Evolutionary conservation across 2,797 vertebrate genomes (phyloP).

Genomic region (Eulemur rubriventer): DNA sequence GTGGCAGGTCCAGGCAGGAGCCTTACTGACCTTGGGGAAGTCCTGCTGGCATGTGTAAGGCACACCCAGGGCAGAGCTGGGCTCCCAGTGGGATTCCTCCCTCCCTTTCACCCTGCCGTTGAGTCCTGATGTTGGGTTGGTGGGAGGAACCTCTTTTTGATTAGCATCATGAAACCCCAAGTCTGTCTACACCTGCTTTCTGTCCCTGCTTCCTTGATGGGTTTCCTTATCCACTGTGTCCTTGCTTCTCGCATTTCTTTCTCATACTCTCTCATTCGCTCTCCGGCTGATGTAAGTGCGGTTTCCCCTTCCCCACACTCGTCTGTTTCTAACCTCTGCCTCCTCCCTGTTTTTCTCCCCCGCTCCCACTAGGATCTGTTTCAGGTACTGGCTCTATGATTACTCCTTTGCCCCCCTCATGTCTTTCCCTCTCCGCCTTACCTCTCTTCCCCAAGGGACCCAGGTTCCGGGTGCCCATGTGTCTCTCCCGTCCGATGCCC

Average conservation of each 20-base stretch:
- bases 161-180: not conserved
- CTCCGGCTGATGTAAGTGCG: conserved; percentile 69
- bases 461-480: not conserved
- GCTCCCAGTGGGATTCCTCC: not conserved
- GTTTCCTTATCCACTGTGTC: fast-evolving
- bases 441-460: not conserved
- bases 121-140: no score
- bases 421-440: not conserved
- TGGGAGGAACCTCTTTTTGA: not conserved
- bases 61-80: not conserved
- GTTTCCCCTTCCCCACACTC: conserved; percentile 84
- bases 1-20: not conserved
- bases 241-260: not conserved
- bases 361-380: conserved; percentile 92
- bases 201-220: not conserved
- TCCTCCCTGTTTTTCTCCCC: conserved; percentile 79
- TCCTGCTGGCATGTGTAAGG: no score
- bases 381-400: conserved; percentile 87
- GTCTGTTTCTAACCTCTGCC: conserved; percentile 64
- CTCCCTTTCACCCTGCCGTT: fast-evolving
- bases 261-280: not conserved
- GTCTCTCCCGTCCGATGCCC: not conserved
- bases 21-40: not conserved
- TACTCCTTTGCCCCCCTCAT: not conserved
- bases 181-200: no score